Base-by-base conservation (phyloP, 2,888 invertebrate genomes). In the Pandemis corylana region DNA sequence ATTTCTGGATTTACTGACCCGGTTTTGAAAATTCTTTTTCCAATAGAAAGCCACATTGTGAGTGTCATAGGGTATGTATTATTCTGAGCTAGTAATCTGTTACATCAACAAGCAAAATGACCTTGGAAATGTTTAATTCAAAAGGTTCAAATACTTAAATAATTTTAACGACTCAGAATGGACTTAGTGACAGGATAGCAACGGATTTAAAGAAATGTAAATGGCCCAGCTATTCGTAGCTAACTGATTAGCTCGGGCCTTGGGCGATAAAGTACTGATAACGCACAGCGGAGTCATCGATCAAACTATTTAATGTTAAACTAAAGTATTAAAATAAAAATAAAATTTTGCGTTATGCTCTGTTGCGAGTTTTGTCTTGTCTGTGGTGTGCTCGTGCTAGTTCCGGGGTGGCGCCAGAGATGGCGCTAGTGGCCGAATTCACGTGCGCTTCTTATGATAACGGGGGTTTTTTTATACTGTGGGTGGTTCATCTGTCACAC, bases 171-270 rank as follows among this genome's bases (percentile, higher is more conserved):
- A 51, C n/a, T 12, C 10, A 10, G 12, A 46, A 46, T 59, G 59
- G 28, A 28, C 59, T 20, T 20, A 59, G 59, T 28, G 59, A 59
- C 59, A 59, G 59, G 59, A 28, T 65, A 36, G 65, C 28, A 65
- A 65, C 65, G 4, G 46, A 46, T 65, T 28, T 44, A 59, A 65
- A 65, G 65, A 65, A 65, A 65, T 28, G 10, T 59, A 62, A 61
- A 49, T 63, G 46, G 44, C 70, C 41, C 41, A 69, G n/a, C 36
- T 41, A 59, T 61, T 70, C 70, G 70, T 49, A 61, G 62, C 69
- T 61, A 63, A 70, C 70, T 70, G 69, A 69, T 69, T 69, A 69
- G 61, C 49, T 46, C 49, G 36, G 70, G 70, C 70, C 70, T 70
- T 70, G 70, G n/a, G 61, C 70, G 70, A 70, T 70, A 70, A 62